Evolutionary conservation across 2,888 invertebrate species (phyloP), one percentile per base, ranked within the genome.

Genomic region (Hyalella azteca): DNA sequence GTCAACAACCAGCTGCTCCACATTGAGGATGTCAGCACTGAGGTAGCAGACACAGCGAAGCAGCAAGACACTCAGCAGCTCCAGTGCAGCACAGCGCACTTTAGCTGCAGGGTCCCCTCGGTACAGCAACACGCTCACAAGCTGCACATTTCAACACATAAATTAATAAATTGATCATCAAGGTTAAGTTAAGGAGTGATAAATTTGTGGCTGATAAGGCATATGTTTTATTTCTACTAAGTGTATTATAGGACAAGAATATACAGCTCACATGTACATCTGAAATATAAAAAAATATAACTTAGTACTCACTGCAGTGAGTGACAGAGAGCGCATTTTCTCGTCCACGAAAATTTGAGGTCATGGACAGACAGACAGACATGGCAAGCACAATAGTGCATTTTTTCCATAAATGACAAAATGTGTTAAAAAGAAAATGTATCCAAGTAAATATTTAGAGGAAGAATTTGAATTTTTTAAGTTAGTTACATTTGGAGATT

Each of bases 181-280:
- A n/a, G n/a, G n/a, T n/a, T n/a, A n/a, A n/a, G n/a, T n/a, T n/a
- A n/a, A n/a, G n/a, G n/a, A n/a, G n/a, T n/a, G n/a, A n/a, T n/a
- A n/a, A n/a, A n/a, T n/a, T n/a, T n/a, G n/a, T n/a, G n/a, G n/a
- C n/a, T n/a, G n/a, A n/a, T n/a, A n/a, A n/a, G n/a, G n/a, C n/a
- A n/a, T n/a, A n/a, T n/a, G n/a, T n/a, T n/a, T n/a, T n/a, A n/a
- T n/a, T n/a, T n/a, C n/a, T n/a, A n/a, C n/a, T n/a, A n/a, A n/a
- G n/a, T n/a, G n/a, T n/a, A n/a, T n/a, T n/a, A n/a, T n/a, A n/a
- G n/a, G n/a, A n/a, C n/a, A n/a, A n/a, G n/a, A n/a, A n/a, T n/a
- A n/a, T n/a, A n/a, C 80, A 76, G 49, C 82, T 84, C 45, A 84
- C 39, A 48, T 66, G 82, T 66, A 84, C 41, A 15, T 84, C 84